A percentile compares a stretch with the other conserved stretches of the same genome.
These are phyloP conservation scores for Halictus quadricinctus DNA, from an alignment of 2,888 invertebrate genomes.

Conservation along the genomic window DNA sequence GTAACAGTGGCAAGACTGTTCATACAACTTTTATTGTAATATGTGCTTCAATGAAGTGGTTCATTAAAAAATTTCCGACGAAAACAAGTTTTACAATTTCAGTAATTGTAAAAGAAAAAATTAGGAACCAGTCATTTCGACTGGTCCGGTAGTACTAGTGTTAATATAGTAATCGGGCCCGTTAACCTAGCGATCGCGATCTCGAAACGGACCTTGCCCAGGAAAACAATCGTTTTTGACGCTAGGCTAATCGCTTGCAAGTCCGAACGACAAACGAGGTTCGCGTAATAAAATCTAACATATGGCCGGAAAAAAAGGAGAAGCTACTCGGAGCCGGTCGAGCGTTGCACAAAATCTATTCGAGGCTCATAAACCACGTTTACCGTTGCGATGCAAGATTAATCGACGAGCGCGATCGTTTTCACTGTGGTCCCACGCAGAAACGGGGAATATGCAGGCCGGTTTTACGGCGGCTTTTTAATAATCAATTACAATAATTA, in stretches of 20 bases:
- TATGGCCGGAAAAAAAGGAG: background rate
- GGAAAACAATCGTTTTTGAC: background rate
- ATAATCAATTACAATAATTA: constrained; percentile 52
- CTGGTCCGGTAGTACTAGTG: no score
- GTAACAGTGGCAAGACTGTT: no score
- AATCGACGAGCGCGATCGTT: constrained; percentile 44
- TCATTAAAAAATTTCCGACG: no score
- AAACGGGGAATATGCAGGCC: constrained; percentile 19
- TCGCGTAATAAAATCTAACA: constrained; percentile 37
- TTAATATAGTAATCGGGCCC: no score
- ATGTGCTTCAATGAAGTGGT: no score
- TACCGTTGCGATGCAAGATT: constrained; percentile 44
- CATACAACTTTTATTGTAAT: no score
- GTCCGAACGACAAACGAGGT: background rate
- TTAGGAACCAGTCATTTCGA: no score
- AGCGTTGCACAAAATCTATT: constrained; percentile 24
- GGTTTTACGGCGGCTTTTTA: constrained; percentile 47
- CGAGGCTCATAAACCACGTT: constrained; percentile 44
- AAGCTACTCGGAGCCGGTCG: background rate
- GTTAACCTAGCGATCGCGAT: background rate
- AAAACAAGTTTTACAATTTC: no score
- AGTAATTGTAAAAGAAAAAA: no score
- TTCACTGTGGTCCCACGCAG: constrained; percentile 17
- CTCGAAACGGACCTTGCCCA: background rate
- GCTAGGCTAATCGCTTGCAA: background rate